Evolutionary conservation across 2,113 vertebrate genomes (phyloP).

Genomic region (Chitala chitala): DNA sequence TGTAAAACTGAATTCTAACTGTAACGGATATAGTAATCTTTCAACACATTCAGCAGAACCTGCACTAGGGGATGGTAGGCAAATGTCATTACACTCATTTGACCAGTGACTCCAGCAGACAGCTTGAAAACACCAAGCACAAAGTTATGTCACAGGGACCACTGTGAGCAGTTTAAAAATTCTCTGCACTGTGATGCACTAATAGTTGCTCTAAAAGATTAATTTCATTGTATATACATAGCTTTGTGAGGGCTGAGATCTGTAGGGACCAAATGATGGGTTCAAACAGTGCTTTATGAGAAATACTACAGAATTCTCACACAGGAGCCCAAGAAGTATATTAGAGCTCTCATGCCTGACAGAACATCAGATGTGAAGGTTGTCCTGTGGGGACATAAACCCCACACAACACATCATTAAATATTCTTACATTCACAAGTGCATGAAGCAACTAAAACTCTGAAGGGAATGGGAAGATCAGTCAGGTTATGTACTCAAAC

Average conservation of each 20-base stretch:
- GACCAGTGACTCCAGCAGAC: no score
- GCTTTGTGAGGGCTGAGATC: background rate
- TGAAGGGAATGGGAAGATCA: no score
- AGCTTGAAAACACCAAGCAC: background rate
- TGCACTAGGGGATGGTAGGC: background rate
- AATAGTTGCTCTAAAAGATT: background rate
- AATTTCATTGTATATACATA: background rate
- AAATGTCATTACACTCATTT: no score
- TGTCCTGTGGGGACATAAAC: background rate
- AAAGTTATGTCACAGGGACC: background rate
- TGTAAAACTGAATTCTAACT: background rate
- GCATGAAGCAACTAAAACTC: background rate
- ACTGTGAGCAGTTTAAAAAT: background rate
- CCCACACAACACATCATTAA: background rate
- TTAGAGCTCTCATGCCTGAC: background rate
- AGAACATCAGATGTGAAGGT: background rate
- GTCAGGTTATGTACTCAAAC: no score
- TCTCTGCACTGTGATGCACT: background rate
- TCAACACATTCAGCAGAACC: background rate
- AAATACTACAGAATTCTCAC: background rate
- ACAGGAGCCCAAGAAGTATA: background rate
- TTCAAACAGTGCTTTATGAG: background rate
- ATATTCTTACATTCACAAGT: background rate
- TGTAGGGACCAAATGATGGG: background rate
- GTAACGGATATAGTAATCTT: background rate